Evolutionary conservation across 2,113 vertebrate species (phyloP).

Genomic region (Sapajus apella): DNA sequence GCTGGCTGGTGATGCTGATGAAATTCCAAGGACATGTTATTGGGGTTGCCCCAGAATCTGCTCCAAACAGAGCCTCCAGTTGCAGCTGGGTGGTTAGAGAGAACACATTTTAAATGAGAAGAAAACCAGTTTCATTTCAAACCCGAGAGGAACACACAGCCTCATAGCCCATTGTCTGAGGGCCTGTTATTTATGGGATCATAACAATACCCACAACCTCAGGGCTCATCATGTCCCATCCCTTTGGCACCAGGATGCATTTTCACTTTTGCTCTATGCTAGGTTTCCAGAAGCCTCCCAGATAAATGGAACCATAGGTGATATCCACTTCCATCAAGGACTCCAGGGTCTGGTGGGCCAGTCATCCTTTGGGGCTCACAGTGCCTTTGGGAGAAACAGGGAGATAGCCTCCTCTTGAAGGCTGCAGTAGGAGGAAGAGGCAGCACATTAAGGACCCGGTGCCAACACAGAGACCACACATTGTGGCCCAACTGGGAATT

Average conservation of each 20-base stretch:
- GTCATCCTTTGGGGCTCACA: not conserved
- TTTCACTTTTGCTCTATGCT: constrained; percentile 27
- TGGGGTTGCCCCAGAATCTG: not conserved
- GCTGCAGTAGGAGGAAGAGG: not conserved
- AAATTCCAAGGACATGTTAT: constrained; percentile 22
- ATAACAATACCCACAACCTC: constrained; percentile 41
- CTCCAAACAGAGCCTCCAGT: not conserved
- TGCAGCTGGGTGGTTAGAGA: not conserved
- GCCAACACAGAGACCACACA: not conserved
- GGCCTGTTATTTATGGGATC: constrained; percentile 62
- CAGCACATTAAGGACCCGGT: not conserved
- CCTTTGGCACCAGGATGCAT: constrained; percentile 52
- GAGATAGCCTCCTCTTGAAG: not conserved
- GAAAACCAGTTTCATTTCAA: constrained; percentile 26
- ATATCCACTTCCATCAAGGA: not conserved
- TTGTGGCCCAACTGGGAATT: not conserved
- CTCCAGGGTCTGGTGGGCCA: not conserved
- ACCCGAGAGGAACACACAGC: constrained; percentile 56
- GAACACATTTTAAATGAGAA: not conserved
- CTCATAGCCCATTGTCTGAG: constrained; percentile 21
- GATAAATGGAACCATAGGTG: not conserved
- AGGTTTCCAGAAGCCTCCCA: constrained; percentile 25
- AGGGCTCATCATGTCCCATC: not conserved
- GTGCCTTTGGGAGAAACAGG: not conserved
- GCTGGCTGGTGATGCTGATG: not conserved